Base-by-base conservation (phyloP, 92 coral and sea anemone genomes). In the Zoanthus solanderi region DNA sequence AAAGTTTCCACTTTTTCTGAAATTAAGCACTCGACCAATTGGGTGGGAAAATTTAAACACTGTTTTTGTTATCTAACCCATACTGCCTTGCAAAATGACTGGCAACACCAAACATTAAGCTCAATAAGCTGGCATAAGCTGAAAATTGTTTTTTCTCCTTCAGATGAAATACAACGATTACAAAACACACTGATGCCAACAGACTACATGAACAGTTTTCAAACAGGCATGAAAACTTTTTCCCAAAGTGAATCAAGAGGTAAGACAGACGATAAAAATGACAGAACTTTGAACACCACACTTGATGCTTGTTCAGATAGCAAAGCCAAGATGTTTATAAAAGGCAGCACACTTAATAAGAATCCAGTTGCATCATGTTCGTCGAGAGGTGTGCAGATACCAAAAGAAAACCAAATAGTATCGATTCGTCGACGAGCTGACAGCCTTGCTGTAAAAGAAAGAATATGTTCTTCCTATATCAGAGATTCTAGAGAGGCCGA, bases 391-490 rank as follows among this genome's bases (percentile, higher is more conserved):
- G 16, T 10, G 45, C 42, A 16, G 75, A 81, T 65, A 69, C 15
- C 75, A 23, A 67, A 42, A 28, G 7, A 28, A 45, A 81, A 63
- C 12, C 44, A 17, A 4, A 75, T 44, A 7, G 75, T 76, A 66
- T 57, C 85, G 13, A 58, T 81, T 14, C 85, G 75, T 13, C 75
- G 18, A 66, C 75, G 85, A 67, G 47, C 46, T 47, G 85, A 81
- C 63, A 81, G 85, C 63, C 53, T 66, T 23, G 45, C 8, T 47
- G 61, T 44, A 65, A 66, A 67, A 31, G 14, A 66, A 60, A 67
- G 46, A 17, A 46, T 37, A 4, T 18, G 75, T 28, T 6, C 71
- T 63, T 71, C 15, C 54, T 23, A 9, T 42, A 2, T 16, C 12
- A 32, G 6, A 12, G 17, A 52, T 29, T 53, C 82, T 10, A 31